Conservation (phyloP, 2,113 vertebrate genomes). For the Rhea americana region DNA sequence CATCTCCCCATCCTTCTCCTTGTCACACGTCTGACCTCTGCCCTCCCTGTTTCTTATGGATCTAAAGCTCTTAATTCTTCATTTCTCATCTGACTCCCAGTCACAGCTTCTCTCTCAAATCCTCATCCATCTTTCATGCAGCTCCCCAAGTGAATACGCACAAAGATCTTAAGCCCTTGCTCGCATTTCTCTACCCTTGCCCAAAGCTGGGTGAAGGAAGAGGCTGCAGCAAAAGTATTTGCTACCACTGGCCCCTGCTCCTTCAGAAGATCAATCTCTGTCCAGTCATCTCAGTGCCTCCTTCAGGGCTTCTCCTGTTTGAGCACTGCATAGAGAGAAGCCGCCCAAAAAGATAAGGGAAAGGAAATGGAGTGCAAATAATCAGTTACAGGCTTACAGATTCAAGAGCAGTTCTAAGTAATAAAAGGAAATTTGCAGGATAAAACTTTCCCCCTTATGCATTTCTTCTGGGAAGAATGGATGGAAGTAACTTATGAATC, state of each 20-base stretch:
- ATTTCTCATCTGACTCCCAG: background rate
- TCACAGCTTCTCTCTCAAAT: background rate
- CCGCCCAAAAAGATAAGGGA: background rate
- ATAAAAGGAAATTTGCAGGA: background rate
- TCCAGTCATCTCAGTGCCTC: background rate
- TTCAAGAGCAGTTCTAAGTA: background rate
- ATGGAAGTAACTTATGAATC: background rate
- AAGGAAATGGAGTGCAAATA: background rate
- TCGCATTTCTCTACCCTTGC: background rate
- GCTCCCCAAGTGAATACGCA: background rate
- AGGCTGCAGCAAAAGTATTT: background rate
- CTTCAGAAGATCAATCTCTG: background rate
- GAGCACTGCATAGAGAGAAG: background rate
- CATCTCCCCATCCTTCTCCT: background rate
- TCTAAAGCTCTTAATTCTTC: background rate
- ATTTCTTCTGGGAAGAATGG: background rate
- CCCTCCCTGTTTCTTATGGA: background rate
- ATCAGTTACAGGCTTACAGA: background rate
- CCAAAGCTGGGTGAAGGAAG: background rate
- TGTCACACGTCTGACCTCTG: background rate
- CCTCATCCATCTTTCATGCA: background rate
- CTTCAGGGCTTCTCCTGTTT: background rate
- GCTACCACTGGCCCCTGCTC: background rate
- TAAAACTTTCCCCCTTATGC: background rate
- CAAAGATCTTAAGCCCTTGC: rapidly evolving